These are phyloP conservation scores for Pseudomugil tenellus DNA, from an alignment of 2,797 vertebrate species.

Conservation along the genomic window DNA sequence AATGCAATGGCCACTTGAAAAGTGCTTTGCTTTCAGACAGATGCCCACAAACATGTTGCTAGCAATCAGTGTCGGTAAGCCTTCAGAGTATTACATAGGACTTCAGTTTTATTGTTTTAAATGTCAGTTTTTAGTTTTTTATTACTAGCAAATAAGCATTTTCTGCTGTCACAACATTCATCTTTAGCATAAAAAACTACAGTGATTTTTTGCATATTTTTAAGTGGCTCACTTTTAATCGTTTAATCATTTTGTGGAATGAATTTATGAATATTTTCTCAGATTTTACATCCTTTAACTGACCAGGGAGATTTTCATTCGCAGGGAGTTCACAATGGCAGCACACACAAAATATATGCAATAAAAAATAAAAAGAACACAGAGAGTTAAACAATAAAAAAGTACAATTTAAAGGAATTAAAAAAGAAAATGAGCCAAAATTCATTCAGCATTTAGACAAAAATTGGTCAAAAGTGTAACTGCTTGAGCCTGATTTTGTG, in stretches of 20 bases:
- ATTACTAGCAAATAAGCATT: neutral
- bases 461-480: too few relatives aligned
- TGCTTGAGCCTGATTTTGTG: too few relatives aligned
- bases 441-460: neutral
- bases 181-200: neutral
- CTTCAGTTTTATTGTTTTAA: slow-evolving; percentile 25
- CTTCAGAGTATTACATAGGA: slow-evolving; percentile 32
- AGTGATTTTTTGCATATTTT: neutral
- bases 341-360: too few relatives aligned
- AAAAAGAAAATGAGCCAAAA: neutral
- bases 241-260: neutral
- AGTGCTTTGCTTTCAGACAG: slow-evolving; percentile 54
- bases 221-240: neutral
- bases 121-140: slow-evolving; percentile 4
- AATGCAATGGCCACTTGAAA: slow-evolving; percentile 30
- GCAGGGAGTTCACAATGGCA: too few relatives aligned
- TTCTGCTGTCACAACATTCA: neutral
- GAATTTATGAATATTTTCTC: too few relatives aligned
- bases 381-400: neutral
- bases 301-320: too few relatives aligned
- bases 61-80: slow-evolving; percentile 52
- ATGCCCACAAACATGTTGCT: slow-evolving; percentile 51
- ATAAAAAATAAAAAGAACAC: neutral
- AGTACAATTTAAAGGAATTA: neutral
- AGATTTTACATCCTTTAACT: too few relatives aligned